A percentile compares a stretch with the other conserved stretches of the same genome.
Conservation (phyloP, 2,888 invertebrate genomes). For the Sphaerophoria taeniata region DNA sequence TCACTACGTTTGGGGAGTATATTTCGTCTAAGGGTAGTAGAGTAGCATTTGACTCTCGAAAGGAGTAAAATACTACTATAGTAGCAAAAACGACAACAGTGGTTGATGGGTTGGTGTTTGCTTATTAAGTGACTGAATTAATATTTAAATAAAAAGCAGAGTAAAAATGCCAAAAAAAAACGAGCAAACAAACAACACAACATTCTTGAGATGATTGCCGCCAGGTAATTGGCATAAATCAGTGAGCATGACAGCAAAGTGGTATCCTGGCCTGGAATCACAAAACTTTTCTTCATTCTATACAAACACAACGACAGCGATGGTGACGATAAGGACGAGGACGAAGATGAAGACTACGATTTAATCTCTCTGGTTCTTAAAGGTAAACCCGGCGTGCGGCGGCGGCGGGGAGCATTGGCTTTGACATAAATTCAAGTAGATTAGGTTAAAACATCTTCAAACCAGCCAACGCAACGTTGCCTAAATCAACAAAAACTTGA, state of each 20-base stretch:
- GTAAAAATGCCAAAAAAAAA: constrained; percentile 21
- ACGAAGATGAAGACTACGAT: too few species aligned
- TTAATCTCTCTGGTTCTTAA: constrained; percentile 65
- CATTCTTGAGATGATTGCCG: constrained; percentile 77
- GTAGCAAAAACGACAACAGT: too few species aligned
- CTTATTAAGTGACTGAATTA: constrained; percentile 63
- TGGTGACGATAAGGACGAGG: too few species aligned
- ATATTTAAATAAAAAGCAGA: constrained; percentile 58
- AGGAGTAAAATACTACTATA: too few species aligned
- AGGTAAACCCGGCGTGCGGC: too few species aligned
- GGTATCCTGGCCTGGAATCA: constrained; percentile 40
- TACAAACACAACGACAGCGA: too few species aligned
- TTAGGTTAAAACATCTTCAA: constrained; percentile 33
- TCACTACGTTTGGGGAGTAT: too few species aligned
- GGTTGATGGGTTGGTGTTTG: constrained; percentile 6
- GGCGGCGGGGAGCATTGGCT: constrained; percentile 19
- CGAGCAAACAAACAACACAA: constrained; percentile 33
- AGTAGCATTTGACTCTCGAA: too few species aligned
- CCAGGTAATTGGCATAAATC: constrained; percentile 77
- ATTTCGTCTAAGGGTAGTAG: too few species aligned
- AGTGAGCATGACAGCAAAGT: constrained; percentile 74
- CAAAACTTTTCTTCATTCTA: constrained; percentile 20
- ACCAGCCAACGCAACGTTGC: background rate
- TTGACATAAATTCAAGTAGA: constrained; percentile 32
- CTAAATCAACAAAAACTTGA: constrained; percentile 4